Evolutionary conservation across 2,888 invertebrate genomes (phyloP).

Genomic region (Pardosa pseudoannulata): DNA sequence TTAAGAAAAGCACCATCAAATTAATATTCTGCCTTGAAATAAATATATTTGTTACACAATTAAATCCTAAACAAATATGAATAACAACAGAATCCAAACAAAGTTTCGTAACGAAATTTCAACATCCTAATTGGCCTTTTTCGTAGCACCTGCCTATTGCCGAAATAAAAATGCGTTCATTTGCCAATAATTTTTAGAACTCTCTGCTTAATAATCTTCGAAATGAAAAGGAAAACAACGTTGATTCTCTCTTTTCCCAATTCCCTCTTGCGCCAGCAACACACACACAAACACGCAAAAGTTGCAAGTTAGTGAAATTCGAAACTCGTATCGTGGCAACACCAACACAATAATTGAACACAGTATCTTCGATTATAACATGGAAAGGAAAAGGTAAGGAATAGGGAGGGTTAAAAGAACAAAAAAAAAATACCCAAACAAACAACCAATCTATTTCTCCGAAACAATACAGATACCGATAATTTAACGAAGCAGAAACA

Average conservation of each 20-base stretch:
- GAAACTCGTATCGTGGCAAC: slow-evolving; percentile 59
- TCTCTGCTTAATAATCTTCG: neutral
- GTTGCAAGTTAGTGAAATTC: slow-evolving; percentile 31
- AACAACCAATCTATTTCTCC: slow-evolving; percentile 17
- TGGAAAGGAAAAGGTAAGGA: neutral
- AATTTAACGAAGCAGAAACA: slow-evolving; percentile 69
- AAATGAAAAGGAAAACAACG: neutral
- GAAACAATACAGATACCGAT: slow-evolving; percentile 49
- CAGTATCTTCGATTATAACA: slow-evolving; percentile 19
- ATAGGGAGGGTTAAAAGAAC: neutral
- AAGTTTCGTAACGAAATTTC: too few species aligned
- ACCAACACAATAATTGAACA: slow-evolving; percentile 56
- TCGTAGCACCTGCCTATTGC: too few species aligned
- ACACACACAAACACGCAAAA: neutral
- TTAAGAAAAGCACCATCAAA: too few species aligned
- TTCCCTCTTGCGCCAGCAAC: neutral
- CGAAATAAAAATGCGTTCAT: too few species aligned
- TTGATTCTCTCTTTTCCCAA: neutral
- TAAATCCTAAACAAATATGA: too few species aligned
- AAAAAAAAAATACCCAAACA: slow-evolving; percentile 15
- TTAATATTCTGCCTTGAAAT: too few species aligned
- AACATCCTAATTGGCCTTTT: too few species aligned
- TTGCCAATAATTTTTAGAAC: neutral
- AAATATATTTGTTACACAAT: too few species aligned
- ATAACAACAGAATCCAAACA: too few species aligned